These are phyloP conservation scores for Channallabes apus DNA, from an alignment of 2,797 vertebrate species.

Conservation along the genomic window DNA sequence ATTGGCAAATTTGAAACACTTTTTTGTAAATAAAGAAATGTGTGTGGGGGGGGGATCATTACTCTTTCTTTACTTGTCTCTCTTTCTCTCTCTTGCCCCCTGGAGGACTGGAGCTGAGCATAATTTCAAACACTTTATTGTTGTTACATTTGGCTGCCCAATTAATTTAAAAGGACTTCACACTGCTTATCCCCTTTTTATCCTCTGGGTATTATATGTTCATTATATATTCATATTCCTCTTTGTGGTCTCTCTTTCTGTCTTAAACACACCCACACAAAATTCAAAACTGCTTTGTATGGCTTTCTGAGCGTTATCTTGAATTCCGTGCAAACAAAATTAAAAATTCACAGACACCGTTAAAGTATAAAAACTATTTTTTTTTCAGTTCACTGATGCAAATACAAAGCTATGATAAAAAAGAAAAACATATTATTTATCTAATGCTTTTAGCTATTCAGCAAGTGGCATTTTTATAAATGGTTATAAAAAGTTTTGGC, in stretches of 20 bases:
- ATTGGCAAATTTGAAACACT: not conserved
- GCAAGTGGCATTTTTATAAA: not conserved
- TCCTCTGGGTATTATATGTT: conserved; percentile 47
- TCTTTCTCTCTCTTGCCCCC: conserved; percentile 20
- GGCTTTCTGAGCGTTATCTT: conserved; percentile 10
- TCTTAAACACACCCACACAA: conserved; percentile 13
- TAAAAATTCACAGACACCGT: not conserved
- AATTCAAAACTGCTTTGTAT: conserved; percentile 24
- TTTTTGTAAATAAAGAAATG: not conserved
- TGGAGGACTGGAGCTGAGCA: conserved; percentile 12
- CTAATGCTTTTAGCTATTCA: not conserved
- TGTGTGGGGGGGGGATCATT: not conserved
- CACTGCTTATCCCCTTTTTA: conserved; percentile 35
- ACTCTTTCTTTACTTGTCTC: no score
- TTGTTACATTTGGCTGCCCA: conserved; percentile 34
- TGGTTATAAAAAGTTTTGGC: not conserved
- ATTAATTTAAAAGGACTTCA: conserved; percentile 50
- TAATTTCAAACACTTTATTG: conserved; percentile 17
- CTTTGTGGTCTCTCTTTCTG: conserved; percentile 31
- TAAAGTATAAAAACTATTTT: not conserved
- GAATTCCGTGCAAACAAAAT: conserved; percentile 15
- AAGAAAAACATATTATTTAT: not conserved
- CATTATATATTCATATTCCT: conserved; percentile 44
- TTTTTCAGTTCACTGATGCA: not conserved
- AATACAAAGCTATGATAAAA: not conserved